These are phyloP conservation scores for Aspidapion aeneum DNA, from an alignment of 2,888 invertebrate genomes.

Conservation along the genomic window DNA sequence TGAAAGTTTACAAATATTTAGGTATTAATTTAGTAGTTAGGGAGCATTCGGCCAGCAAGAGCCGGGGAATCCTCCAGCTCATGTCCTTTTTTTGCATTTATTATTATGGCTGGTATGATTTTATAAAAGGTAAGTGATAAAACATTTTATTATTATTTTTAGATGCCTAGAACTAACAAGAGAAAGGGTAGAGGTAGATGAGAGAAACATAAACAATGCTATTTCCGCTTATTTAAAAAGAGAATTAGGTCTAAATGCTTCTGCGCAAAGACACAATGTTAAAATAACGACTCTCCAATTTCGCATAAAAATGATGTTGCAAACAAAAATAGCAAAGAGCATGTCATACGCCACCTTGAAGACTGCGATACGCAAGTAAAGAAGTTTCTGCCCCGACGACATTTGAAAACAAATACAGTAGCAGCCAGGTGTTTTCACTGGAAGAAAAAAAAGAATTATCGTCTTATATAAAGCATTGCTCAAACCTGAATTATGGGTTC, in stretches of 20 bases:
- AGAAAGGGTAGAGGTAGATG: slow-evolving; percentile 3
- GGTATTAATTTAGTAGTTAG: not conserved
- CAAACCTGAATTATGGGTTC: slow-evolving; percentile 14
- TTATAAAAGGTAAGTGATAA: not conserved
- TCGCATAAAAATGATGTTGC: slow-evolving; percentile 3
- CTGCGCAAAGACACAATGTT: slow-evolving; percentile 1
- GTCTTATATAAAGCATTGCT: slow-evolving; percentile 6
- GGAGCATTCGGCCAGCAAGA: not conserved
- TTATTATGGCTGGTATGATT: not conserved
- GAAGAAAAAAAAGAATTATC: slow-evolving; percentile 5
- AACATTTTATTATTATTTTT: not conserved
- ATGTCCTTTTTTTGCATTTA: not conserved
- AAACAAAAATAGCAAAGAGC: not conserved
- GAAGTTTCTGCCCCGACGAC: not conserved
- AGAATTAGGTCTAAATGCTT: slow-evolving; percentile 6
- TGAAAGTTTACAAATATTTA: not conserved
- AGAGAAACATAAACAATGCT: slow-evolving; percentile 5
- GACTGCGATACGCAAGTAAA: slow-evolving; percentile 9
- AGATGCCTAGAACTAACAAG: not conserved
- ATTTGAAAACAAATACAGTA: slow-evolving; percentile 8
- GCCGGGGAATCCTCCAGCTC: not conserved
- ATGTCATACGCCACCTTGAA: slow-evolving; percentile 1
- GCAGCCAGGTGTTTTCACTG: slow-evolving; percentile 2
- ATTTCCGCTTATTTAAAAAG: slow-evolving; percentile 12
- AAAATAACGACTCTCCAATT: slow-evolving; percentile 10